These are phyloP conservation scores for Zosterops borbonicus DNA, from an alignment of 2,113 vertebrate species.

Conservation along the genomic window DNA sequence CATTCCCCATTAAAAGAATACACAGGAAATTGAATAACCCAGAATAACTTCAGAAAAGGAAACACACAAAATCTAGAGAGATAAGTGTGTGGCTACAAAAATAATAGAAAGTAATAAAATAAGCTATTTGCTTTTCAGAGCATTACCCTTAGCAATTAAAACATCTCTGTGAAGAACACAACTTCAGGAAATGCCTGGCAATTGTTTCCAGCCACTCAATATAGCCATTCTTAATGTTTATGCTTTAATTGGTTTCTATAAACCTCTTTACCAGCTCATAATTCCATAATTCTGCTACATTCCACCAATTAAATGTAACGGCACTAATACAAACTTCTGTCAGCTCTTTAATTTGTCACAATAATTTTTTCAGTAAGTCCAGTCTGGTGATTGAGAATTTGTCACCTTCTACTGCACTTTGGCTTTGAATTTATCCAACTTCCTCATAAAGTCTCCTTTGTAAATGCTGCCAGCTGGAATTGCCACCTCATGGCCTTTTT, in stretches of 20 bases:
- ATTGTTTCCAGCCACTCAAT: background rate
- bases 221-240: background rate
- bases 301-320: background rate
- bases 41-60: background rate
- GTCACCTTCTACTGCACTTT: background rate
- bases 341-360: background rate
- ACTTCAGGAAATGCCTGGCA: background rate
- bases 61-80: background rate
- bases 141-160: background rate
- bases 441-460: background rate
- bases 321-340: background rate
- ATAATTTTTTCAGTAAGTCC: background rate
- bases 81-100: background rate
- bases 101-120: background rate
- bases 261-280: background rate
- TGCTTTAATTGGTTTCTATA: background rate
- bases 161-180: background rate
- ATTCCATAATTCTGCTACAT: background rate
- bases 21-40: background rate
- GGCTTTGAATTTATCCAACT: background rate
- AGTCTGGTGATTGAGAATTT: background rate
- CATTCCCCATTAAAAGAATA: background rate
- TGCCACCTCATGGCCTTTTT: slow-evolving; percentile 13
- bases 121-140: background rate
- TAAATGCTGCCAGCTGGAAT: slow-evolving; percentile 1